phyloP scores from a whole-genome alignment of 1,140 invertebrate species.

The Stratiolaelaps scimitus region DNA sequence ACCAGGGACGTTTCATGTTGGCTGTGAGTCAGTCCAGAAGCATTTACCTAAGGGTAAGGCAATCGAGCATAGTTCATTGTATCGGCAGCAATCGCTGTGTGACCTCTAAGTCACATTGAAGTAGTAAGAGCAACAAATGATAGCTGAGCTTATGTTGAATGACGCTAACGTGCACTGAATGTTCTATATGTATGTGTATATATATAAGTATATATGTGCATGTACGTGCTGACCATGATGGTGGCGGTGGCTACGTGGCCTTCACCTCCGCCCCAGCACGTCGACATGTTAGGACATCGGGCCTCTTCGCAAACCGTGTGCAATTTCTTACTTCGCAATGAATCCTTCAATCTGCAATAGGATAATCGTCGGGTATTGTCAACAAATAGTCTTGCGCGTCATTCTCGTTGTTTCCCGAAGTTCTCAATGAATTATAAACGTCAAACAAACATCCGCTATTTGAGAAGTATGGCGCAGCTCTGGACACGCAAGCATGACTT shows the following conservation, averaged over 20 bases:
- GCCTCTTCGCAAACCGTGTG: constrained; percentile 97
- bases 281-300: constrained; percentile 95
- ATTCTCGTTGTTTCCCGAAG: no score
- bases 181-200: no score
- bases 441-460: no score
- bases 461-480: no score
- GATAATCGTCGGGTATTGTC: no score
- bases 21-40: no score
- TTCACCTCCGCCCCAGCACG: constrained; percentile 82
- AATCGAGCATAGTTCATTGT: background rate
- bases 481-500: no score
- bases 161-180: constrained; percentile 51
- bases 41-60: constrained; percentile 7
- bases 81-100: background rate
- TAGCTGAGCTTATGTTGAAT: background rate
- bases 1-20: no score
- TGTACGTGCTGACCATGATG: constrained; percentile 47
- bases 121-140: background rate
- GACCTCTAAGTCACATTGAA: background rate
- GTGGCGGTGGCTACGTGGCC: constrained; percentile 49
- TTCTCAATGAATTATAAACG: no score
- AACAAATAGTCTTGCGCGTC: no score
- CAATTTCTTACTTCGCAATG: constrained; percentile 72
- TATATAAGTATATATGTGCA: no score
- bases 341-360: constrained; percentile 60